Conservation (phyloP, 2,113 vertebrate genomes). For the Centropus unirufus region DNA sequence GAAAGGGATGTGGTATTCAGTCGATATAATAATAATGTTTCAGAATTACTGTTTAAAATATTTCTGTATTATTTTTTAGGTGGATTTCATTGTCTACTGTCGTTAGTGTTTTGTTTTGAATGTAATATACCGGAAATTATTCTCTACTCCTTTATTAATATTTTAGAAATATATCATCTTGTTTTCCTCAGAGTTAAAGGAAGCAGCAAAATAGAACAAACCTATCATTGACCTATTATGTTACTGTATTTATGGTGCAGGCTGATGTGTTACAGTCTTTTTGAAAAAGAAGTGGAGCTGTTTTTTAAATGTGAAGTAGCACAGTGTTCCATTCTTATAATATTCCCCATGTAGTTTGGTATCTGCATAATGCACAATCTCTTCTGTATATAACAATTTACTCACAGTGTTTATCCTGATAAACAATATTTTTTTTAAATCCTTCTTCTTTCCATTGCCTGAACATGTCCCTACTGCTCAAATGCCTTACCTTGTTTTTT, state of each 20-base stretch:
- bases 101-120: neutral
- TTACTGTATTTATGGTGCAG: neutral
- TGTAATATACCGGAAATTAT: neutral
- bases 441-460: neutral
- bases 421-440: neutral
- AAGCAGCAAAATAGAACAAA: slow-evolving; percentile 8
- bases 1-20: neutral
- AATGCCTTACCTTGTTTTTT: neutral
- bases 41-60: neutral
- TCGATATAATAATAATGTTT: neutral
- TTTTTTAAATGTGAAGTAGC: neutral
- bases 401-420: neutral
- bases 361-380: neutral
- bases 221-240: neutral
- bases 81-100: neutral
- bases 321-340: neutral
- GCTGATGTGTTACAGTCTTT: neutral
- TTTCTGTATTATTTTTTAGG: neutral
- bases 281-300: neutral
- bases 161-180: neutral
- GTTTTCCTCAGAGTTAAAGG: neutral
- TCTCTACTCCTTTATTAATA: slow-evolving; percentile 27
- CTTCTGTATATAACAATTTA: neutral
- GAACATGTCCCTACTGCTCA: neutral
- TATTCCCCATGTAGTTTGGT: neutral